A percentile compares a stretch with the other conserved stretches of the same genome.
Evolutionary conservation across 2,113 vertebrate species (phyloP).

Genomic region (Melozone crissalis): DNA sequence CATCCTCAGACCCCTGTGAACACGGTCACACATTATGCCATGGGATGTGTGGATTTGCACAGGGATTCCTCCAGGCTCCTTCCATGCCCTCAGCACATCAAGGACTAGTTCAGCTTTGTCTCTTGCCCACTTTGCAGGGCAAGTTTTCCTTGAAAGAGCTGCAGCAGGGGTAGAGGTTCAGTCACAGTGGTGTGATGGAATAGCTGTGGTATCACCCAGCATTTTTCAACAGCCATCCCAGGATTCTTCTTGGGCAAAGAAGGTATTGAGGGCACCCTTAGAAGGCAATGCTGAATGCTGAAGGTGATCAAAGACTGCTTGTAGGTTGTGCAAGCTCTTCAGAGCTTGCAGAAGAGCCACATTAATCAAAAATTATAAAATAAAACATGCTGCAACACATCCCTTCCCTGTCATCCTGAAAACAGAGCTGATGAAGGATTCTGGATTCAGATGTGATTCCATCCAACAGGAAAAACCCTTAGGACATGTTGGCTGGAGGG

Average conservation of each 20-base stretch:
- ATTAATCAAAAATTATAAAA: neutral
- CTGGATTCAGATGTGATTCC: neutral
- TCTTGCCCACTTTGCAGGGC: neutral
- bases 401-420: neutral
- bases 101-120: neutral
- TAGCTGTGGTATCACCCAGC: neutral
- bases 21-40: too few species aligned
- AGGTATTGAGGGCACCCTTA: neutral
- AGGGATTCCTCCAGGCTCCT: neutral
- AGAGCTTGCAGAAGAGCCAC: neutral
- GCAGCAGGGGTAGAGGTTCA: neutral
- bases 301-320: neutral
- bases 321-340: neutral
- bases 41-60: accelerated
- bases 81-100: neutral
- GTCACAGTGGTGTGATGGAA: neutral
- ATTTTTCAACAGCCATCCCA: neutral
- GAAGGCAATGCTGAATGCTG: neutral
- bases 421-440: neutral
- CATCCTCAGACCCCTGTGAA: too few species aligned
- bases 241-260: neutral
- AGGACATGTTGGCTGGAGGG: neutral
- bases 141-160: neutral
- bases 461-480: neutral
- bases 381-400: neutral